Conservation (phyloP, 2,888 invertebrate genomes). For the Thera obeliscata region DNA sequence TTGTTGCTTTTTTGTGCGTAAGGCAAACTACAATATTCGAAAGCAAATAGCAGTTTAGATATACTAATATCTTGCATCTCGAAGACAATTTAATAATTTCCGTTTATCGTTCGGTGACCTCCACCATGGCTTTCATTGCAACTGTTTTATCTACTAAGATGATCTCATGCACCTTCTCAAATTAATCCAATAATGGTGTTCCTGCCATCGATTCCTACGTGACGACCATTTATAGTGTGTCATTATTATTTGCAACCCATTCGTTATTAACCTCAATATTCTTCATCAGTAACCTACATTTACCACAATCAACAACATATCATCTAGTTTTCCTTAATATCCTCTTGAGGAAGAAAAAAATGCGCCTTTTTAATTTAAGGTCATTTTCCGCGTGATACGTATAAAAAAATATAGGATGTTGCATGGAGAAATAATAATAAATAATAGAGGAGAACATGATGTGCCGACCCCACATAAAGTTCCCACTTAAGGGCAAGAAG, state of each 20-base stretch:
- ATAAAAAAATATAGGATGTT: too few species aligned
- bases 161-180: slow-evolving; percentile 16
- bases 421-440: too few species aligned
- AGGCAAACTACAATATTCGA: too few species aligned
- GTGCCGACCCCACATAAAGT: too few species aligned
- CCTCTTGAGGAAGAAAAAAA: slow-evolving; percentile 21
- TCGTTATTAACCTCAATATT: slow-evolving; percentile 36
- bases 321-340: slow-evolving; percentile 28
- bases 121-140: background rate
- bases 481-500: too few species aligned
- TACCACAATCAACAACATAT: slow-evolving; percentile 16
- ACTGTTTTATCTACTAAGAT: background rate
- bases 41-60: too few species aligned
- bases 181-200: slow-evolving; percentile 9
- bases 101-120: too few species aligned
- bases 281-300: slow-evolving; percentile 23
- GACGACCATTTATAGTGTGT: slow-evolving; percentile 33
- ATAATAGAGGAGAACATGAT: too few species aligned
- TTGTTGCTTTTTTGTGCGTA: too few species aligned
- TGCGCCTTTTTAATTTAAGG: slow-evolving; percentile 12
- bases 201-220: slow-evolving; percentile 30
- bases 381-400: slow-evolving; percentile 8
- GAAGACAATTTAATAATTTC: too few species aligned
- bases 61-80: too few species aligned
- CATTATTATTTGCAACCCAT: slow-evolving; percentile 24